These are phyloP conservation scores for Benitochromis conjunctus DNA, from an alignment of 2,113 vertebrate species.

Conservation along the genomic window DNA sequence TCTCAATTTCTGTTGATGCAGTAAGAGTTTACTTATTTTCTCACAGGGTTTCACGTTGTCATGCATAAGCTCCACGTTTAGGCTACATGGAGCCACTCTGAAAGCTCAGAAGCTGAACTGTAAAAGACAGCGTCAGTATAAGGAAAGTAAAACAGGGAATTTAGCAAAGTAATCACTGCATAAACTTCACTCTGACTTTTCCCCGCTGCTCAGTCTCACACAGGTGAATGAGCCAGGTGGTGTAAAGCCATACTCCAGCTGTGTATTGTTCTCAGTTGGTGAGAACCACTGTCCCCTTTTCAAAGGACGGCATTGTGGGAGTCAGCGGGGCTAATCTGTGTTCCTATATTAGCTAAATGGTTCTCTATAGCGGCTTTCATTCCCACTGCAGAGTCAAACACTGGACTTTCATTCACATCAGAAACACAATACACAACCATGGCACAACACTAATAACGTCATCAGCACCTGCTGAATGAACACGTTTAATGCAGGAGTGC, in stretches of 20 bases:
- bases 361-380: conserved; percentile 37
- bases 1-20: not conserved
- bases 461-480: conserved; percentile 28
- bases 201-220: not conserved
- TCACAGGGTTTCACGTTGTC: not conserved
- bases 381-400: conserved; percentile 37
- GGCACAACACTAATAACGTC: not conserved
- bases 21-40: not conserved
- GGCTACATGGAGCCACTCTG: not conserved
- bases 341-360: conserved; percentile 57
- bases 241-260: conserved; percentile 42
- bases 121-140: not conserved
- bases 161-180: not conserved
- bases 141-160: not conserved
- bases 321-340: conserved; percentile 49
- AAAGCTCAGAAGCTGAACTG: not conserved
- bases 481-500: not conserved
- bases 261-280: conserved; percentile 62
- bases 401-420: conserved; percentile 33
- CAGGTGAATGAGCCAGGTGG: conserved; percentile 47
- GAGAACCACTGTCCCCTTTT: conserved; percentile 52
- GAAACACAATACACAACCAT: conserved; percentile 33
- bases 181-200: not conserved
- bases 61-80: not conserved
- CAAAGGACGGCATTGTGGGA: conserved; percentile 56